phyloP scores from a whole-genome alignment of 2,888 invertebrate species.

The Phoenoteleia sp. region DNA sequence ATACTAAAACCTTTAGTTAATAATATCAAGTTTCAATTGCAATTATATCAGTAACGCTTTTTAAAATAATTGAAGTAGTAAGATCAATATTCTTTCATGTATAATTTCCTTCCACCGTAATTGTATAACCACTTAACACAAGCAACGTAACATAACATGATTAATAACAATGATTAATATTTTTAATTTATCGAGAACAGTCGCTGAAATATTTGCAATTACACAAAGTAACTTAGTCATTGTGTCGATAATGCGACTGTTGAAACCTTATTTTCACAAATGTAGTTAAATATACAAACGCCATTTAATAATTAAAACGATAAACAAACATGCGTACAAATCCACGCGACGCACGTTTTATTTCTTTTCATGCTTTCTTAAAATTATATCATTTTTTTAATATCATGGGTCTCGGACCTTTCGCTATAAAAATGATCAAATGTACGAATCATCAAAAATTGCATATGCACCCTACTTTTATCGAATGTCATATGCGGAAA shows the following conservation, averaged over 20 bases:
- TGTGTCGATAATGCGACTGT: too few relatives aligned
- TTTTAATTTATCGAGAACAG: background rate
- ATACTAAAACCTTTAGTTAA: too few relatives aligned
- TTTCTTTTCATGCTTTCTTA: background rate
- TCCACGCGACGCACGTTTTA: background rate
- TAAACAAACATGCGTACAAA: background rate
- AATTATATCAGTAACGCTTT: too few relatives aligned
- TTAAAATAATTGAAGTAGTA: too few relatives aligned
- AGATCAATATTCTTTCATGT: too few relatives aligned
- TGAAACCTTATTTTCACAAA: too few relatives aligned
- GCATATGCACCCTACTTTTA: background rate
- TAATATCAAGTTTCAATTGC: too few relatives aligned
- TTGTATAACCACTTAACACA: too few relatives aligned
- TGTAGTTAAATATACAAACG: too few relatives aligned
- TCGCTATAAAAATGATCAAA: background rate
- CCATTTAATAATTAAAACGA: background rate
- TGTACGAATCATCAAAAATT: background rate
- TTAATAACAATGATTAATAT: too few relatives aligned
- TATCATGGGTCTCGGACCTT: slow-evolving; percentile 4
- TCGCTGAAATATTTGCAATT: background rate
- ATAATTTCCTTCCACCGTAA: too few relatives aligned
- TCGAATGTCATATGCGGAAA: background rate
- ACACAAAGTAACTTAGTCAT: background rate
- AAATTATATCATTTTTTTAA: slow-evolving; percentile 14
- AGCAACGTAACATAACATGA: too few relatives aligned